phyloP scores from a whole-genome alignment of 1,140 invertebrate species.

The Oreohelix idahoensis region DNA sequence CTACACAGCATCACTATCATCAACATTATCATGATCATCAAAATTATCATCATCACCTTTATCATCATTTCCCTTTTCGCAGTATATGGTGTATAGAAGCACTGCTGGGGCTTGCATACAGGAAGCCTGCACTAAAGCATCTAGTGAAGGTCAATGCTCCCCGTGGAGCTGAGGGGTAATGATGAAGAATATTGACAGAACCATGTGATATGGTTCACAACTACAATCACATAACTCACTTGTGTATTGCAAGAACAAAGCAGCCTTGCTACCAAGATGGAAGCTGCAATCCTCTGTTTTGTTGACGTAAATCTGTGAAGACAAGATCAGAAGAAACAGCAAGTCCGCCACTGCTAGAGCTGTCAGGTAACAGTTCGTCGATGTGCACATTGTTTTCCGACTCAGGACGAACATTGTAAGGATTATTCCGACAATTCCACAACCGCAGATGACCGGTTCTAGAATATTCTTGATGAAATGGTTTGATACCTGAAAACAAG shows the following conservation, averaged over 20 bases:
- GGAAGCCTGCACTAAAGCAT: too few species aligned
- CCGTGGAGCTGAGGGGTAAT: too few species aligned
- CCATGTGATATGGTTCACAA: too few species aligned
- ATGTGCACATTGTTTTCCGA: conserved; percentile 81
- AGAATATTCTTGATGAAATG: conserved; percentile 52
- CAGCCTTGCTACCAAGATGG: conserved; percentile 2
- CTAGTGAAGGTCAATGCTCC: too few species aligned
- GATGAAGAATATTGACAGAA: too few species aligned
- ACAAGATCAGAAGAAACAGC: conserved; percentile 78
- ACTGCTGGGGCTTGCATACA: too few species aligned
- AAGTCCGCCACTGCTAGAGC: conserved; percentile 83
- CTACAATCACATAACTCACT: too few species aligned
- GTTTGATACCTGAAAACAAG: conserved; percentile 15
- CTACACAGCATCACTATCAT: too few species aligned
- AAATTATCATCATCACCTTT: too few species aligned
- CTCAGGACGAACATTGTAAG: conserved; percentile 77
- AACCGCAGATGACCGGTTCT: conserved; percentile 55
- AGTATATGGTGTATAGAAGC: too few species aligned
- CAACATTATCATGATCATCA: too few species aligned
- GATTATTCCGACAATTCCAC: conserved; percentile 61
- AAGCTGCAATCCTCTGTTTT: conserved; percentile 16
- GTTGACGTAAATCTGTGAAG: conserved; percentile 48
- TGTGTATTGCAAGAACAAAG: conserved; percentile 5
- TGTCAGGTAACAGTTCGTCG: conserved; percentile 83
- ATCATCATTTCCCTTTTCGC: too few species aligned